These are phyloP conservation scores for Kryptolebias marmoratus DNA, from an alignment of 2,113 vertebrate genomes.

Conservation along the genomic window DNA sequence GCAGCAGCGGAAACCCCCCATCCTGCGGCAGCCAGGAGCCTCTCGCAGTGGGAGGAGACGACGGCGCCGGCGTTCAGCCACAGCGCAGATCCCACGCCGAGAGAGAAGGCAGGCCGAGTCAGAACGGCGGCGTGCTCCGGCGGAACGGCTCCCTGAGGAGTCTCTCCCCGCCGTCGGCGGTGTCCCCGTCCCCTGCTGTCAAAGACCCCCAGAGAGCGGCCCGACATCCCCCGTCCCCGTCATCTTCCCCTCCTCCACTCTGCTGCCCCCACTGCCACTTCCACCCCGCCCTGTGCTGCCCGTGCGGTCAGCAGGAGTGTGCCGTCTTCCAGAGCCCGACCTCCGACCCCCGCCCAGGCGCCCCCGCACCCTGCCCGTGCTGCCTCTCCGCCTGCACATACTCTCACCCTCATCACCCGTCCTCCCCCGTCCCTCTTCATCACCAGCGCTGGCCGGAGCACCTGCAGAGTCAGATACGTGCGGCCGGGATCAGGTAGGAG, in stretches of 20 bases:
- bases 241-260: constrained; percentile 14
- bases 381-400: constrained; percentile 83
- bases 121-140: constrained; percentile 57
- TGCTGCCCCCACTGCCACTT: constrained; percentile 83
- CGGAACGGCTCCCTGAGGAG: constrained; percentile 68
- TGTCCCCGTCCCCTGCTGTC: constrained; percentile 15
- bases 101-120: constrained; percentile 20
- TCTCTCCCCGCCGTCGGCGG: constrained; percentile 11
- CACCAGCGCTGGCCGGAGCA: constrained; percentile 90
- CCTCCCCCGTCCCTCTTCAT: constrained; percentile 85
- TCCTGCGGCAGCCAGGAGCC: constrained; percentile 43
- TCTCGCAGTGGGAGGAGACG: constrained; percentile 29
- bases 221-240: constrained; percentile 30
- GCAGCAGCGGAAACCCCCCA: constrained; percentile 24
- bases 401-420: constrained; percentile 66
- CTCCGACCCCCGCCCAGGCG: constrained; percentile 65
- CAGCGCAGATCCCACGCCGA: constrained; percentile 21
- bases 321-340: constrained; percentile 82
- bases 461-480: constrained; percentile 87
- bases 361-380: constrained; percentile 35
- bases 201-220: constrained; percentile 52
- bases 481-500: constrained; percentile 84
- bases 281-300: constrained; percentile 83
- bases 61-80: not conserved
- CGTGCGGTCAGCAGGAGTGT: constrained; percentile 83